Conservation (phyloP, 2,113 vertebrate genomes). For the Protobothrops flavoviridis region DNA sequence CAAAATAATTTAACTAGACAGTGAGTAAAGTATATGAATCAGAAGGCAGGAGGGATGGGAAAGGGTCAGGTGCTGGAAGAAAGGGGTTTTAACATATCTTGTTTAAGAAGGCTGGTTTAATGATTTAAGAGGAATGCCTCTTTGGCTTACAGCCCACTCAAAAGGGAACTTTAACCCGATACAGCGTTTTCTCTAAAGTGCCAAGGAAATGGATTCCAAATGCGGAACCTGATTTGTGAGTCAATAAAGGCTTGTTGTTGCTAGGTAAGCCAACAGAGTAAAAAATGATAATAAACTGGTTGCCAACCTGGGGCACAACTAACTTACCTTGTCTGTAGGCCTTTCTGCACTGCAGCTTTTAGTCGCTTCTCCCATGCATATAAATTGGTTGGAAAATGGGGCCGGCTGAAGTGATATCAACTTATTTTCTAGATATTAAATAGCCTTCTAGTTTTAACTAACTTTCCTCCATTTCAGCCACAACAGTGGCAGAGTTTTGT, state of each 20-base stretch:
- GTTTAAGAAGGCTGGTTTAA: neutral
- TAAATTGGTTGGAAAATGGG: neutral
- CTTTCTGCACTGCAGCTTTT: neutral
- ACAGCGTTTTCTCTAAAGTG: neutral
- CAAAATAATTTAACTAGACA: conserved; percentile 47
- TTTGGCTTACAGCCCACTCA: neutral
- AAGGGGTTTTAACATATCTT: neutral
- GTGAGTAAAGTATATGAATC: conserved; percentile 47
- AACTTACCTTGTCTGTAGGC: neutral
- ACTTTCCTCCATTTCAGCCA: neutral
- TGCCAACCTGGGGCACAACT: neutral
- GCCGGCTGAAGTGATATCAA: neutral
- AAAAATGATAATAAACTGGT: neutral
- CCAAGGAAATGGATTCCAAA: neutral
- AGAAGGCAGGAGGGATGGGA: neutral
- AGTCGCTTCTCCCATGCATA: neutral
- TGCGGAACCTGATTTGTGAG: neutral
- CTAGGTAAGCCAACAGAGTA: neutral
- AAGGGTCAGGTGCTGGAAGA: neutral
- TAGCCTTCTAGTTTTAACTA: neutral
- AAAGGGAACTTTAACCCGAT: neutral
- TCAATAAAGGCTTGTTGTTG: neutral
- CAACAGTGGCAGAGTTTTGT: neutral
- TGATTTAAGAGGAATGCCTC: neutral
- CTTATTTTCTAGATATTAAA: neutral